These are phyloP conservation scores for Meandrusa payeni DNA, from an alignment of 2,888 invertebrate genomes.

Conservation along the genomic window DNA sequence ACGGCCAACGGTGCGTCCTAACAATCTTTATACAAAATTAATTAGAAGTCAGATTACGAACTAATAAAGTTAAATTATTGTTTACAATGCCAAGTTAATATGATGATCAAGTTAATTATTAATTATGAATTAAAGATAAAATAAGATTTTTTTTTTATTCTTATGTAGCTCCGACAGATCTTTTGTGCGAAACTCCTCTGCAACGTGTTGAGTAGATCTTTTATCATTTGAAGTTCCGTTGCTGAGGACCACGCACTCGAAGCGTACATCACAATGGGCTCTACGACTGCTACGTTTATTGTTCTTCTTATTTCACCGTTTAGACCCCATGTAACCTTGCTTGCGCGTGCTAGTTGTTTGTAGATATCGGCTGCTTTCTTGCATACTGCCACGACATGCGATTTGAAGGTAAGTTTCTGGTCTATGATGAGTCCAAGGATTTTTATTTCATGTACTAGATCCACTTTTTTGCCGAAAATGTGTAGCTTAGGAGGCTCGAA, in stretches of 20 bases:
- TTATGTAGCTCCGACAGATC: no score
- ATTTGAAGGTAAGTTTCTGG: constrained; percentile 5
- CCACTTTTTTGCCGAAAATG: neutral
- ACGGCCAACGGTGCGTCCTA: no score
- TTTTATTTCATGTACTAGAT: neutral
- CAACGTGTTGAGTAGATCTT: neutral
- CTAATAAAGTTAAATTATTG: no score
- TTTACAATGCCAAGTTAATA: no score
- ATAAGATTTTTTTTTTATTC: no score
- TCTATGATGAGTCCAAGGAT: neutral
- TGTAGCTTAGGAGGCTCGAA: neutral
- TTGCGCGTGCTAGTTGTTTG: constrained; percentile 19
- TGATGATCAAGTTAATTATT: no score
- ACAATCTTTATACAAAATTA: no score
- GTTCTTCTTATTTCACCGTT: constrained; percentile 3
- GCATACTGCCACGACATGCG: constrained; percentile 10
- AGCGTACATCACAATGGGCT: constrained; percentile 14
- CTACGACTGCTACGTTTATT: constrained; percentile 9
- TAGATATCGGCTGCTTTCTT: constrained; percentile 8
- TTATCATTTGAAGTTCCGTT: neutral
- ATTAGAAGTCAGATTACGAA: no score
- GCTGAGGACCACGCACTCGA: constrained; percentile 10
- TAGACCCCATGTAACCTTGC: neutral
- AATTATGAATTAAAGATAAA: no score
- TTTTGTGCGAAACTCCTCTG: constrained; percentile 7